Conservation (phyloP, 2,797 vertebrate genomes). For the Gorsachius magnificus region DNA sequence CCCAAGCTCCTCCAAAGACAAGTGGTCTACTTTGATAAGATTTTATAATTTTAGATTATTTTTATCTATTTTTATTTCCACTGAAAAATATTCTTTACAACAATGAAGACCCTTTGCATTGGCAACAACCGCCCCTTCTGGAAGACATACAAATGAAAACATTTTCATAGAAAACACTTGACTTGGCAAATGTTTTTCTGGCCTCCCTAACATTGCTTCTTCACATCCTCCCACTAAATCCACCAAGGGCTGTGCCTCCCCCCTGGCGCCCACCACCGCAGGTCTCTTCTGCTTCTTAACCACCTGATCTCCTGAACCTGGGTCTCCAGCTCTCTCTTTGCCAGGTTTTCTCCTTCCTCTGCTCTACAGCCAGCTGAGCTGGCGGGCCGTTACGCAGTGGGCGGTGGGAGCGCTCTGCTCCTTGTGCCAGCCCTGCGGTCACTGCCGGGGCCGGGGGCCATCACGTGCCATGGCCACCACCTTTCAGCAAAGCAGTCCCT, state of each 20-base stretch:
- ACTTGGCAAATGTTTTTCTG: neutral
- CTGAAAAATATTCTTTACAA: neutral
- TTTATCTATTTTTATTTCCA: neutral
- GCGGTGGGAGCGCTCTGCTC: neutral
- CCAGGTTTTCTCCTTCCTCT: neutral
- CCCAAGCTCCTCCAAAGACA: neutral
- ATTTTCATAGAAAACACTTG: neutral
- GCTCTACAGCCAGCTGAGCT: neutral
- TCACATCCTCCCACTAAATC: neutral
- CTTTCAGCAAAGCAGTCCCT: neutral
- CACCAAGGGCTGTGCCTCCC: neutral
- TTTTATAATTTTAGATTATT: neutral
- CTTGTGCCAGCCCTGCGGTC: neutral
- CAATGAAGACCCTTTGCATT: neutral
- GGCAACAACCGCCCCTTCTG: neutral
- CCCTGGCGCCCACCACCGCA: accelerated
- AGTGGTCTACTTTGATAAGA: neutral
- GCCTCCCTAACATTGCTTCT: neutral
- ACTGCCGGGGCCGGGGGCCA: neutral
- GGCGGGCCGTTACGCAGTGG: neutral
- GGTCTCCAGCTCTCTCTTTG: neutral
- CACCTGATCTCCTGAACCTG: neutral
- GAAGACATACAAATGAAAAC: neutral
- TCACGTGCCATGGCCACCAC: accelerated
- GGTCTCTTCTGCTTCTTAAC: neutral